Conservation (phyloP, 53 echinoderm and acorn worm genomes). For the Henricia sp. region DNA sequence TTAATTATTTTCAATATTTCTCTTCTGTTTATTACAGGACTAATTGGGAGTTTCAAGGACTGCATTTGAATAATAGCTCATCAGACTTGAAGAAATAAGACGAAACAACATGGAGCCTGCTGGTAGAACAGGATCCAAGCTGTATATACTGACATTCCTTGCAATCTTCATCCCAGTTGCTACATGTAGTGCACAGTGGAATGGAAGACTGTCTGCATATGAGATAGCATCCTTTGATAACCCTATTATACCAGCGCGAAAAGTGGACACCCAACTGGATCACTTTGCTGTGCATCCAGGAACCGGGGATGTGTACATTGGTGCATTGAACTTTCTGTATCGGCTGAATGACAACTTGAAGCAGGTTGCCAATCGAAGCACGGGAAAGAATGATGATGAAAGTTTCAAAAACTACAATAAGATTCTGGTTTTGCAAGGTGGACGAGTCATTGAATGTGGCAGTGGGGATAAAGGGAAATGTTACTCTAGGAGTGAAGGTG, state of each 20-base stretch:
- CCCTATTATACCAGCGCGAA: neutral
- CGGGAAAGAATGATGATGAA: constrained; percentile 1
- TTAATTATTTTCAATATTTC: no score
- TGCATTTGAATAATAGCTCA: no score
- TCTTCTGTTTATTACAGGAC: no score
- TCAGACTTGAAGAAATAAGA: neutral
- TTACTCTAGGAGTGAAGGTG: constrained; percentile 22
- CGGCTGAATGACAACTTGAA: constrained; percentile 23
- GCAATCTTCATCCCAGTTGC: neutral
- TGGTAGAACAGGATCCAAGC: neutral
- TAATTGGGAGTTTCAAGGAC: no score
- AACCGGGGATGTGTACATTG: constrained; percentile 48
- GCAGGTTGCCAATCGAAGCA: constrained; percentile 19
- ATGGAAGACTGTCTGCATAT: constrained; percentile 11
- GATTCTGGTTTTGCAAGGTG: constrained; percentile 35
- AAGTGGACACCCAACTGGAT: constrained; percentile 31
- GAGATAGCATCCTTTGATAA: constrained; percentile 40
- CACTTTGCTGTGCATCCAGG: constrained; percentile 42
- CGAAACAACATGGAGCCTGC: no score
- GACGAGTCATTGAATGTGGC: constrained; percentile 62
- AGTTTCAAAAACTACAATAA: constrained; percentile 56
- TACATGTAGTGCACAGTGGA: constrained; percentile 14
- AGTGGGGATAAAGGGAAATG: constrained; percentile 9
- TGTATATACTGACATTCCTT: neutral
- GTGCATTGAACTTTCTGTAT: constrained; percentile 51